Conservation (phyloP, 1,140 invertebrate species). For the Eueides isabella region DNA sequence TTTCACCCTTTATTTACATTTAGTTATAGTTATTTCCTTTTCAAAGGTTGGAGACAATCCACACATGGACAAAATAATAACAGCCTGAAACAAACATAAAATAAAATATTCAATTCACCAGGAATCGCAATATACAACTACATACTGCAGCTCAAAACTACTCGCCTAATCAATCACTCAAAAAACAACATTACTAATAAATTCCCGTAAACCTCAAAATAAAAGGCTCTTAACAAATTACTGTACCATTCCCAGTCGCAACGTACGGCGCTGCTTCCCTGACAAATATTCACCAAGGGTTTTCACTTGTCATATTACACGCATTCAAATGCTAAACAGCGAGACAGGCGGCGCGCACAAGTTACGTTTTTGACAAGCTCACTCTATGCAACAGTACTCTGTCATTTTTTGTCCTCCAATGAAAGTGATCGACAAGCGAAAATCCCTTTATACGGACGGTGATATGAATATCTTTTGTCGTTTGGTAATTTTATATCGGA, state of each 20-base stretch:
- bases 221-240: conserved; percentile 19
- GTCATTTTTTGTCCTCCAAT: conserved; percentile 24
- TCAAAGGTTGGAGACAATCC: too few relatives aligned
- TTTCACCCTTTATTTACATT: too few relatives aligned
- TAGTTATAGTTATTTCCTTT: too few relatives aligned
- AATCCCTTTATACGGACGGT: conserved; percentile 9
- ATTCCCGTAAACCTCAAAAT: conserved; percentile 6
- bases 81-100: too few relatives aligned
- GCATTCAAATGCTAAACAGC: conserved; percentile 63
- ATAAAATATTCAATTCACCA: neutral
- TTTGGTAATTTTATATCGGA: neutral
- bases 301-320: conserved; percentile 68
- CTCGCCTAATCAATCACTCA: too few relatives aligned
- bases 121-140: too few relatives aligned
- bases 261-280: neutral
- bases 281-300: conserved; percentile 39
- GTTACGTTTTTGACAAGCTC: conserved; percentile 59
- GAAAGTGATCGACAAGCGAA: conserved; percentile 23
- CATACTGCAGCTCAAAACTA: too few relatives aligned
- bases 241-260: neutral
- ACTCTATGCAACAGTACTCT: conserved; percentile 36
- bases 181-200: conserved; percentile 3
- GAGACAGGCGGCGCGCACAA: conserved; percentile 61
- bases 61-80: too few relatives aligned
- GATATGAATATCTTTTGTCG: neutral